A percentile compares a stretch with the other conserved stretches of the same genome.
These are phyloP conservation scores for Turritopsis rubra DNA, from an alignment of 30 jellyfish, hydroid and myxozoan species.

Conservation along the genomic window DNA sequence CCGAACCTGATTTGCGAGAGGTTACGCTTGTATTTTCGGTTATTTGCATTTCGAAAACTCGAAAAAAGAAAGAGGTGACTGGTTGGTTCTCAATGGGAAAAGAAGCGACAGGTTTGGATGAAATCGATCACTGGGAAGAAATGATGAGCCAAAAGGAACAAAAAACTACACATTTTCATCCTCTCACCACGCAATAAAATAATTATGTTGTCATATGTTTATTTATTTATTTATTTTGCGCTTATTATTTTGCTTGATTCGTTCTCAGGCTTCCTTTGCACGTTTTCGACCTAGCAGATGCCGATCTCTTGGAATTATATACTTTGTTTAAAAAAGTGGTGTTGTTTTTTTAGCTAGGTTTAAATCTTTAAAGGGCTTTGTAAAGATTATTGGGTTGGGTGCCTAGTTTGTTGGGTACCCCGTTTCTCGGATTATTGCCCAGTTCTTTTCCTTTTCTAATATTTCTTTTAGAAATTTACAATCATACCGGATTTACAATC, in stretches of 20 bases:
- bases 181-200: slow-evolving; percentile 1
- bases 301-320: no score
- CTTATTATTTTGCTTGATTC: not conserved
- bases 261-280: not conserved
- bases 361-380: not conserved
- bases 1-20: slow-evolving; percentile 80
- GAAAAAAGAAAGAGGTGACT: slow-evolving; percentile 70
- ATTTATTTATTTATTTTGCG: not conserved
- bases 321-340: not conserved
- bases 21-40: slow-evolving; percentile 67
- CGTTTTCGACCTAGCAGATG: not conserved
- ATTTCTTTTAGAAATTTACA: not conserved
- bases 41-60: slow-evolving; percentile 54
- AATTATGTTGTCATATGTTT: not conserved
- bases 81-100: slow-evolving; percentile 93
- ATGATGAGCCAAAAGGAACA: slow-evolving; percentile 51
- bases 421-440: no score
- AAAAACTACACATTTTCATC: slow-evolving; percentile 52
- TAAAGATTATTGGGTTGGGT: no score
- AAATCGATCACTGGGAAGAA: slow-evolving; percentile 72
- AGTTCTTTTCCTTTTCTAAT: not conserved
- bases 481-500: not conserved
- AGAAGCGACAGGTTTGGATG: slow-evolving; percentile 59
- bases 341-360: not conserved
- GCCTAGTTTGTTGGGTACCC: no score